Evolutionary conservation across 2,113 vertebrate genomes (phyloP), one percentile per base, ranked within the genome.

Genomic region (Pteropus alecto): DNA sequence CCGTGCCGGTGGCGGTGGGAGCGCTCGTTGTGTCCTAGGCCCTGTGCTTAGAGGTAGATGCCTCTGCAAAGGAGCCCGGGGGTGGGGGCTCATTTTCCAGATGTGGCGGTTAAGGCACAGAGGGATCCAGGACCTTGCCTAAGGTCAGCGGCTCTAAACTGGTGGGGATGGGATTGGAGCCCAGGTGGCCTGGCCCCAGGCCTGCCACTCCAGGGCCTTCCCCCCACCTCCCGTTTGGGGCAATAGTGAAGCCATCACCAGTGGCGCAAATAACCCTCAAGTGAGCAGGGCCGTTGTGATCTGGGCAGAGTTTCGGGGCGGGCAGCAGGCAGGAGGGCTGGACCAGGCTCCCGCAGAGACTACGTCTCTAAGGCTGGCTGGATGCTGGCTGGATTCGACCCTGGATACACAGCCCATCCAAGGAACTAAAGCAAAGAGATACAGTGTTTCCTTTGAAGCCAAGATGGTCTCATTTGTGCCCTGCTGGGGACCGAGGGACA

Each of bases 401-500:
- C 46, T 38, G 84, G 30, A 28, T 10, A 7, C 22, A 58, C 24
- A 8, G 41, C 13, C 21, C 13, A 7, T 13, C 3, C 7, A 7
- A 51, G 67, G 48, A 60, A 87, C 46, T 13, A 21, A 41, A 73
- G 43, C 43, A 46, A 48, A 76, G 85, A 71, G 92, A 77, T 38
- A 93, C 70, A 81, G 22, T 94, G 84, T 96, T 87, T 84, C 76
- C 2, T 61, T 68, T 48, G 46, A 92, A 71, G 81, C 2, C 38
- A 10, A 71, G 90, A 71, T 94, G 19, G 30, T 54, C 33, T 56
- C 82, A 35, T 60, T 46, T 41, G 61, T 94, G 24, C 33, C 26
- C 38, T 89, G 15, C n/a, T 76, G 9, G 71, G 78, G 43, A 78
- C 8, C 0, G 7, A 78, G 28, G 68, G 56, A 18, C 21, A 16